A percentile compares a stretch with the other conserved stretches of the same genome.
Evolutionary conservation across 2,113 vertebrate genomes (phyloP).

Genomic region (Hylia prasina): DNA sequence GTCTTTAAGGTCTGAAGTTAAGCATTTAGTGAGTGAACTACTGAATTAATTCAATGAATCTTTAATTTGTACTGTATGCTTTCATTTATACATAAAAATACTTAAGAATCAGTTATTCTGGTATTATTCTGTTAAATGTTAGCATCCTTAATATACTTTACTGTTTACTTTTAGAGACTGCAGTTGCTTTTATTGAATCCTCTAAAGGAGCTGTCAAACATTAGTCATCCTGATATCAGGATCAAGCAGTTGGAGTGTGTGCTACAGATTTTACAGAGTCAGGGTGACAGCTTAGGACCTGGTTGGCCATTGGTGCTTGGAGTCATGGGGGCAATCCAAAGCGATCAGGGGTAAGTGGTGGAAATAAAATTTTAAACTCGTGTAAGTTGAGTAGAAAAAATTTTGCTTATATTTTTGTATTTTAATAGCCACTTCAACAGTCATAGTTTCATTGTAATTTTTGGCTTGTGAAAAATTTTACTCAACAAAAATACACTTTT

Average conservation of each 20-base stretch:
- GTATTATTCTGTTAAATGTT: no score
- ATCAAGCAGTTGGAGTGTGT: slow-evolving; percentile 98
- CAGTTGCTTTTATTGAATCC: slow-evolving; percentile 94
- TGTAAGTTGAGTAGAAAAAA: background rate
- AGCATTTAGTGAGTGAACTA: background rate
- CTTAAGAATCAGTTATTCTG: background rate
- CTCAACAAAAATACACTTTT: background rate
- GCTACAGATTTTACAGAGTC: slow-evolving; percentile 94
- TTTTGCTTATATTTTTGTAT: background rate
- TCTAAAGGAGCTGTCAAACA: slow-evolving; percentile 91
- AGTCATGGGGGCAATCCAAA: slow-evolving; percentile 97
- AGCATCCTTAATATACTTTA: slow-evolving; percentile 8
- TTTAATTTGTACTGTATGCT: background rate
- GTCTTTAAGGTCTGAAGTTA: background rate
- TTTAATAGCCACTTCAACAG: background rate
- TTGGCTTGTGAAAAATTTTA: background rate
- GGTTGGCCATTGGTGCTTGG: slow-evolving; percentile 96
- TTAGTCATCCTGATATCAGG: slow-evolving; percentile 92
- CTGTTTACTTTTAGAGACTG: slow-evolving; percentile 78
- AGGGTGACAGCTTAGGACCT: slow-evolving; percentile 93
- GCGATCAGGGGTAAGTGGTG: slow-evolving; percentile 92
- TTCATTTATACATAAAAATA: background rate
- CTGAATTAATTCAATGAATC: background rate
- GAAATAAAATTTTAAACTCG: background rate
- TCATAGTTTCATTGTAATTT: background rate